Conservation (phyloP, 2,888 invertebrate genomes). For the Cepaea hortensis region DNA sequence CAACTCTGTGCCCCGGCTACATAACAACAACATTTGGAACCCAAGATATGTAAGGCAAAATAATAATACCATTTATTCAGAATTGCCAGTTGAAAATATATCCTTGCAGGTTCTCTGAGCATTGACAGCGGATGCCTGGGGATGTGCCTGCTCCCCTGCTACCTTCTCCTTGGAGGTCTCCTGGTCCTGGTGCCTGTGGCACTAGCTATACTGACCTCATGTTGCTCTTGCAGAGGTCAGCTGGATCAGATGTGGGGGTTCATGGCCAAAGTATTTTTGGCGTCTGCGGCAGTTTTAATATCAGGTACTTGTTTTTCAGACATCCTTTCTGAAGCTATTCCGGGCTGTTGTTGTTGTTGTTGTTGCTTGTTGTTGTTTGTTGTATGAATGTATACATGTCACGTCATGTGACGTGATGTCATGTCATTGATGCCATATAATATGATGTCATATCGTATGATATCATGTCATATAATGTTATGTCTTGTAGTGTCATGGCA, state of each 20-base stretch:
- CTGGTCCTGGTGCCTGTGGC: constrained; percentile 37
- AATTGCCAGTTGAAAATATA: too few species aligned
- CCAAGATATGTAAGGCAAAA: too few species aligned
- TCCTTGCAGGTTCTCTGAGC: constrained; percentile 37
- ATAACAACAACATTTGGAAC: too few species aligned
- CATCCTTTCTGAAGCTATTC: too few species aligned
- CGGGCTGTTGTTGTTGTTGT: background rate
- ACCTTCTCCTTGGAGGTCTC: constrained; percentile 40
- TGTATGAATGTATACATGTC: background rate
- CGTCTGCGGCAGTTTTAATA: background rate
- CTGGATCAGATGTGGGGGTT: constrained; percentile 17
- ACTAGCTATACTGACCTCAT: constrained; percentile 37
- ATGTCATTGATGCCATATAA: too few species aligned
- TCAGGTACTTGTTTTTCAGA: constrained; percentile 5
- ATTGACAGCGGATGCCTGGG: constrained; percentile 44
- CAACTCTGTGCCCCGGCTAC: too few species aligned
- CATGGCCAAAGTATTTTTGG: constrained; percentile 18
- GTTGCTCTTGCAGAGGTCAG: constrained; percentile 3
- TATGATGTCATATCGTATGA: too few species aligned
- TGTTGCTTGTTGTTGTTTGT: too few species aligned
- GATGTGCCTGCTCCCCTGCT: constrained; percentile 44
- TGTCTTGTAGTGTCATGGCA: too few species aligned
- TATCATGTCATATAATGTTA: too few species aligned
- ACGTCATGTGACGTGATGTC: too few species aligned
- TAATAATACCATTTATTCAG: too few species aligned